Base-by-base conservation (phyloP, 1,140 invertebrate genomes). In the Hylyphantes graminicola region DNA sequence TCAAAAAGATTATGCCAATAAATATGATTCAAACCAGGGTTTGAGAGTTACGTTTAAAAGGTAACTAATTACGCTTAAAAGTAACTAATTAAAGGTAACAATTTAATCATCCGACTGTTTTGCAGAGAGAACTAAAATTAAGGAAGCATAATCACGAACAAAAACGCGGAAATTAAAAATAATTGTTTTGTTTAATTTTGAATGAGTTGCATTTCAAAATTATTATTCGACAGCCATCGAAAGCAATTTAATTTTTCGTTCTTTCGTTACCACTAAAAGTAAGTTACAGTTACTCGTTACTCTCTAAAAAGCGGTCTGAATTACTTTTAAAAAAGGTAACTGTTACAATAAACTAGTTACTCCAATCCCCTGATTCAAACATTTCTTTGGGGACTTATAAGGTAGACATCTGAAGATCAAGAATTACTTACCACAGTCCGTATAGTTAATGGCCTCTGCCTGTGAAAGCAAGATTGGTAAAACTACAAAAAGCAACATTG, bases 391-490 rank as follows among this genome's bases (percentile, higher is more conserved):
- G n/a, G 7, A 21, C 4, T 10, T 7, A 64, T 64, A 10, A 64
- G 21, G 21, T 19, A 19, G 9, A 19, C 21, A 64, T 64, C 15
- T n/a, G 9, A 9, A 64, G 8, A 7, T 21, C 17, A 64, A 21
- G 7, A 53, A 50, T 12, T 74, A 59, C 72, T 74, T 74, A 74
- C 72, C 72, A n/a, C 72, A 74, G 15, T 74, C 72, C 13, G 72
- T 74, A 13, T 59, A 74, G 21, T 74, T 74, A 17, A 74, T 57
- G 55, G 72, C 72, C 72, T 55, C 48, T 35, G 72, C 54, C 13
- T 74, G 72, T 21, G 72, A 74, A 13, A 74, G 35, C 6, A 74
- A 55, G 48, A 74, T 57, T 21, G 72, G 59, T 35, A 74, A 21
- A 74, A 74, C 35, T 11, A 59, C 17, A 59, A 51, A 8, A 59